These are phyloP conservation scores for Crotophaga sulcirostris DNA, from an alignment of 2,113 vertebrate genomes.

Conservation along the genomic window DNA sequence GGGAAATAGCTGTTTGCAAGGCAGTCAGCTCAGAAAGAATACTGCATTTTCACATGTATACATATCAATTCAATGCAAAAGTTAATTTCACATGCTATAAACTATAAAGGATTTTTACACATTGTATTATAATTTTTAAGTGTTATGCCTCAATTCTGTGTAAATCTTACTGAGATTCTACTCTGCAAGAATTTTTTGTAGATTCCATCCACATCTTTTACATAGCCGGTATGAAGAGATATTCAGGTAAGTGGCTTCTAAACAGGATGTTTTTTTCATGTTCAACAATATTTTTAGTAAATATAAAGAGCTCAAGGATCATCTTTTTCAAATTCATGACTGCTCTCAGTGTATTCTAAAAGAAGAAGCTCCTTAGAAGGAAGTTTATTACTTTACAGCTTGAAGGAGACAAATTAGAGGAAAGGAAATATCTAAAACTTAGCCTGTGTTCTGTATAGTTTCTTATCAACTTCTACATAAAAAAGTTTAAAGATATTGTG, in stretches of 20 bases:
- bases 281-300: background rate
- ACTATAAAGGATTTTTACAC: background rate
- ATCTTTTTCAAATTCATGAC: background rate
- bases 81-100: background rate
- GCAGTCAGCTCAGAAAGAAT: background rate
- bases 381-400: background rate
- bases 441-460: background rate
- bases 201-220: background rate
- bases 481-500: background rate
- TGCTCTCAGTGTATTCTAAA: background rate
- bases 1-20: background rate
- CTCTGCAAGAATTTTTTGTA: background rate
- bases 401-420: background rate
- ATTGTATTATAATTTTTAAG: background rate
- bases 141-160: background rate
- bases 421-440: background rate
- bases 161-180: background rate
- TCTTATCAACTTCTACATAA: background rate
- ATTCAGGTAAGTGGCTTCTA: background rate
- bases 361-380: background rate
- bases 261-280: background rate
- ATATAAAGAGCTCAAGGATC: background rate
- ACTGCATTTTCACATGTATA: background rate
- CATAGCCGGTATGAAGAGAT: background rate
- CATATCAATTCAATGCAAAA: background rate